Conservation (phyloP, 2,888 invertebrate genomes). For the Mycalesis mineus region DNA sequence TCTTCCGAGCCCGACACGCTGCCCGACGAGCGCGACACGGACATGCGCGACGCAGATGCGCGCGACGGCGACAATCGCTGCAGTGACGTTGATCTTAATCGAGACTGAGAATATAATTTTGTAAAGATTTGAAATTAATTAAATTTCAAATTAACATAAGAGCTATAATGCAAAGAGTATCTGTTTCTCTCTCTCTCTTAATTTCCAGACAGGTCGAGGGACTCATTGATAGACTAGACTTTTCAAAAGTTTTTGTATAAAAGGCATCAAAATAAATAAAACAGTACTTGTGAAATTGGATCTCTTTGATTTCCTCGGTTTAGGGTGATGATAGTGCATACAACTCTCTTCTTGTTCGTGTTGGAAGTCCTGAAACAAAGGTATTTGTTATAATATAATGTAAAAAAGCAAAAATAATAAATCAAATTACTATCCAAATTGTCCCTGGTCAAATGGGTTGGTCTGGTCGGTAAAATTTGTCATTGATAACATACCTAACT, state of each 20-base stretch:
- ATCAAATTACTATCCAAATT: too few relatives aligned
- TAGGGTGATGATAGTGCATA: constrained; percentile 94
- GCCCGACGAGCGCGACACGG: constrained; percentile 47
- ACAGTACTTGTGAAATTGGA: constrained; percentile 78
- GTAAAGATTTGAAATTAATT: too few relatives aligned
- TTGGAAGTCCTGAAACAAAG: constrained; percentile 83
- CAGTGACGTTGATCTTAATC: constrained; percentile 43
- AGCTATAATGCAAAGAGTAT: too few relatives aligned
- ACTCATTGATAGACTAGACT: too few relatives aligned
- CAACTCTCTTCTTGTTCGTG: constrained; percentile 94
- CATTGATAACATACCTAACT: too few relatives aligned
- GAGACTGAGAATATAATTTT: not conserved
- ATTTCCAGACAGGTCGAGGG: too few relatives aligned
- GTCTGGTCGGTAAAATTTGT: too few relatives aligned
- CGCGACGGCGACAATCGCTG: constrained; percentile 47
- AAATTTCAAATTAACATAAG: too few relatives aligned
- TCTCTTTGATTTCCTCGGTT: constrained; percentile 87
- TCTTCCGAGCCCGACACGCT: constrained; percentile 54
- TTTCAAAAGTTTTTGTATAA: not conserved
- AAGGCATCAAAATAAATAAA: not conserved
- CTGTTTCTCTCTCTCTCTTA: too few relatives aligned
- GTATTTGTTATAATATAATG: not conserved
- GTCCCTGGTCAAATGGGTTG: too few relatives aligned
- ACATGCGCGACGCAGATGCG: constrained; percentile 45
- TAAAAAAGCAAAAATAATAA: too few relatives aligned